phyloP scores from a whole-genome alignment of 53 echinoderm and acorn worm species.

The Astropecten irregularis region DNA sequence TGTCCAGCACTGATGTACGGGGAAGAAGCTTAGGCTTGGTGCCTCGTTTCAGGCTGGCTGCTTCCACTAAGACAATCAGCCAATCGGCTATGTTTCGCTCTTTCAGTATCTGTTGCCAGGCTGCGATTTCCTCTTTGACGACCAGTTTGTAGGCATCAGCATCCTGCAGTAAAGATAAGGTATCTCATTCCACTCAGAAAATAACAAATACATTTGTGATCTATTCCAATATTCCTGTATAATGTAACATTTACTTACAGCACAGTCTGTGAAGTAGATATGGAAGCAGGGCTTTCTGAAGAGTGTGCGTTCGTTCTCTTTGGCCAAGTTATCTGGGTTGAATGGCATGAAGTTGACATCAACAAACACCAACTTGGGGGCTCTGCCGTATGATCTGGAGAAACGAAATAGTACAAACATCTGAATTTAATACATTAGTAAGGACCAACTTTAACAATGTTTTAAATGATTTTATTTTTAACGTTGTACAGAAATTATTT shows the following conservation, averaged over 20 bases:
- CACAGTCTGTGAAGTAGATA: slow-evolving; percentile 96
- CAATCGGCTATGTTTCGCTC: slow-evolving; percentile 88
- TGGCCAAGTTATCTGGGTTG: slow-evolving; percentile 73
- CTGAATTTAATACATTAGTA: background rate
- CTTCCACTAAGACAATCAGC: slow-evolving; percentile 96
- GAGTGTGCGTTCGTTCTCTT: slow-evolving; percentile 80
- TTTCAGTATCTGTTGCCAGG: slow-evolving; percentile 83
- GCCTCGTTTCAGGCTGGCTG: slow-evolving; percentile 86
- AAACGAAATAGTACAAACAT: background rate
- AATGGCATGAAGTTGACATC: slow-evolving; percentile 87
- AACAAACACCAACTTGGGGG: slow-evolving; percentile 83
- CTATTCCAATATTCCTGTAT: background rate
- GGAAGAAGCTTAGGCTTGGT: slow-evolving; percentile 89
- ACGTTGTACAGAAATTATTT: background rate
- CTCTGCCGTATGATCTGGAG: slow-evolving; percentile 83
- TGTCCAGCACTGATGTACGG: slow-evolving; percentile 87
- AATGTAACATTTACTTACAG: slow-evolving; percentile 65
- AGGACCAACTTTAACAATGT: background rate
- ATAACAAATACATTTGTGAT: background rate
- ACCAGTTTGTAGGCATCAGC: slow-evolving; percentile 95
- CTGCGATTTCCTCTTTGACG: slow-evolving; percentile 91
- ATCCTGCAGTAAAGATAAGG: slow-evolving; percentile 63
- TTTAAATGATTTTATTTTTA: background rate
- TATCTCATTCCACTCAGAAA: background rate
- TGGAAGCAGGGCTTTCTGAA: slow-evolving; percentile 91